These are phyloP conservation scores for Mohoua ochrocephala DNA, from an alignment of 2,113 vertebrate species.

Conservation along the genomic window DNA sequence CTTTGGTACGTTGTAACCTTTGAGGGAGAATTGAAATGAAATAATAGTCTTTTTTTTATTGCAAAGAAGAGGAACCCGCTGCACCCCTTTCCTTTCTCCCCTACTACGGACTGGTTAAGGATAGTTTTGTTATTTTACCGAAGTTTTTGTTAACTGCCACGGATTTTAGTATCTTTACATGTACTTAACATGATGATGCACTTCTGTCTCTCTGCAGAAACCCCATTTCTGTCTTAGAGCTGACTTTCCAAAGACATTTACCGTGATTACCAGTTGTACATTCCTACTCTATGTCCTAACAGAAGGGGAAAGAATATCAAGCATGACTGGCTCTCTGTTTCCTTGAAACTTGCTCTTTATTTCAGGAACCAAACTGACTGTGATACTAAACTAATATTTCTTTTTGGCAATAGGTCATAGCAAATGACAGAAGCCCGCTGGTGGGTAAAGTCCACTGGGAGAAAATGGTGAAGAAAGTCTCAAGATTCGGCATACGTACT, in stretches of 20 bases:
- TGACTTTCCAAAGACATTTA: not conserved
- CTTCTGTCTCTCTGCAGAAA: not conserved
- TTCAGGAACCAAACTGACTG: not conserved
- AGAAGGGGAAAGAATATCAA: not conserved
- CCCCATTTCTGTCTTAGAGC: not conserved
- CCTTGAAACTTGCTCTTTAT: not conserved
- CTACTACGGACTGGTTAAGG: not conserved
- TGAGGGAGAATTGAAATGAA: not conserved
- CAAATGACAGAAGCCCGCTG: constrained; percentile 86
- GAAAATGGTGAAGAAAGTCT: constrained; percentile 97
- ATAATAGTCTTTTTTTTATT: not conserved
- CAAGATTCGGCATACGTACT: constrained; percentile 94
- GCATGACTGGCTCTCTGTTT: not conserved
- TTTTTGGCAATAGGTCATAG: constrained; percentile 82
- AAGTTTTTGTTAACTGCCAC: not conserved
- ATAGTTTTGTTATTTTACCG: not conserved
- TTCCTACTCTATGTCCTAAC: not conserved
- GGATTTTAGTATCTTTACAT: not conserved
- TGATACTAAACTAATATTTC: constrained; percentile 4
- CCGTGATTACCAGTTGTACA: not conserved
- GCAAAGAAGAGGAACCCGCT: not conserved
- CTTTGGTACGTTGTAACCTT: not conserved
- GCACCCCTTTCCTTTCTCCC: not conserved
- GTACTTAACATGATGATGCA: not conserved
- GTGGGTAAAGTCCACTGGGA: constrained; percentile 90